Conservation (phyloP, 2,797 vertebrate genomes). For the Scleropages formosus region DNA sequence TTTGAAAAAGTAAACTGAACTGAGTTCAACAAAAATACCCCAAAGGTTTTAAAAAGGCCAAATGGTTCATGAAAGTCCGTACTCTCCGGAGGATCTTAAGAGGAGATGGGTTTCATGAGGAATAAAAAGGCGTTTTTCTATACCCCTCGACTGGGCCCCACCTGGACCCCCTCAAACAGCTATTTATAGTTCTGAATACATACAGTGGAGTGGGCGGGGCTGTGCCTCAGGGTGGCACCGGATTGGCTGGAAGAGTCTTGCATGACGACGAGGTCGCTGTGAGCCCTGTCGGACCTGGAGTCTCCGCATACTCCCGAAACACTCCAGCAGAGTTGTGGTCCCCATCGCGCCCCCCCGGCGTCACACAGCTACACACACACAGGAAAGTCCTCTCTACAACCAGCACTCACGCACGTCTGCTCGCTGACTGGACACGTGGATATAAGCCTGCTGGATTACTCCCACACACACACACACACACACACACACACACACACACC, state of each 20-base stretch:
- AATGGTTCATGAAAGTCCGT: not conserved
- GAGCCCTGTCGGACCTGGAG: constrained; percentile 41
- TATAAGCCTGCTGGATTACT: constrained; percentile 13
- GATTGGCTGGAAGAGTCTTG: constrained; percentile 68
- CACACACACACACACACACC: constrained; percentile 22
- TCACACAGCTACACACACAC: constrained; percentile 13
- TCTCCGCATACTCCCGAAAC: constrained; percentile 64
- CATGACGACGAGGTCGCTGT: constrained; percentile 51
- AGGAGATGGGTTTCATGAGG: too few relatives aligned
- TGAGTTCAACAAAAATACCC: too few relatives aligned
- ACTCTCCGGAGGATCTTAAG: not conserved
- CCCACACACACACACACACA: not conserved
- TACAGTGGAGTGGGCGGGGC: constrained; percentile 62
- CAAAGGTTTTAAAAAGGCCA: not conserved
- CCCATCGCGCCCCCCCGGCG: constrained; percentile 61
- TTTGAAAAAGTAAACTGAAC: too few relatives aligned
- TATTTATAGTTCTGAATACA: constrained; percentile 53
- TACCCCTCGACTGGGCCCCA: too few relatives aligned
- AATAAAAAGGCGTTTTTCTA: too few relatives aligned
- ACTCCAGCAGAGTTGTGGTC: constrained; percentile 66
- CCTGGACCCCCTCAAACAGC: not conserved
- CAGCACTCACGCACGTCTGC: constrained; percentile 8
- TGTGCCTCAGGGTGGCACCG: constrained; percentile 74
- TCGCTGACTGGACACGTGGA: not conserved
- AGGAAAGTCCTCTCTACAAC: not conserved